These are phyloP conservation scores for Sebastiscus tertius DNA, from an alignment of 2,797 vertebrate species.

Conservation along the genomic window DNA sequence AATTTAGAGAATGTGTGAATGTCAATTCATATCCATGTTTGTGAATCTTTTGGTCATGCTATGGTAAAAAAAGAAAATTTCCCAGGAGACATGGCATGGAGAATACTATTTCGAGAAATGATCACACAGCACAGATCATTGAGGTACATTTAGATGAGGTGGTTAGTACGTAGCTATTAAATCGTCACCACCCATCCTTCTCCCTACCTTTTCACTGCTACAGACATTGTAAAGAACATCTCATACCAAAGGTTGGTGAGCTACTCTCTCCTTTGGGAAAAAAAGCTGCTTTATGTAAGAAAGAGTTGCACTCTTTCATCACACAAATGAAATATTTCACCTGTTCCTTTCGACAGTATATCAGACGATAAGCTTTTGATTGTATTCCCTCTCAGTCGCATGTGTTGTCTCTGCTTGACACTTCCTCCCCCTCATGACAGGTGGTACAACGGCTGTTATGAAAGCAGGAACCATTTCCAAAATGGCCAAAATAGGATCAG, in stretches of 20 bases:
- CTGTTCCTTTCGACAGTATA: slow-evolving; percentile 20
- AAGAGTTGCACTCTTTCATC: not conserved
- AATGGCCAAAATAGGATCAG: slow-evolving; percentile 39
- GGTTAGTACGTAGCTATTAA: not conserved
- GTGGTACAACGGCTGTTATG: slow-evolving; percentile 72
- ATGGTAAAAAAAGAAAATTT: not conserved
- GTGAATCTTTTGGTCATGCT: not conserved
- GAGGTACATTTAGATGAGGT: not conserved
- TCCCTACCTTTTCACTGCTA: not conserved
- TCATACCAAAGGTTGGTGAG: not conserved
- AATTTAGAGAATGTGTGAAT: not conserved
- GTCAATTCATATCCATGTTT: slow-evolving; percentile 11
- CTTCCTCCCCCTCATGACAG: slow-evolving; percentile 72
- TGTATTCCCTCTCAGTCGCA: slow-evolving; percentile 62
- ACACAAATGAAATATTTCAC: slow-evolving; percentile 14
- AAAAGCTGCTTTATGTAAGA: not conserved
- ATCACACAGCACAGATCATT: not conserved
- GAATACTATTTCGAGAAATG: not conserved
- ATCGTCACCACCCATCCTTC: not conserved
- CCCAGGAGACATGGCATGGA: not conserved
- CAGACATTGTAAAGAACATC: not conserved
- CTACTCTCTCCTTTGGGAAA: not conserved
- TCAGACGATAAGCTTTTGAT: slow-evolving; percentile 40
- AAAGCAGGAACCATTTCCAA: slow-evolving; percentile 65
- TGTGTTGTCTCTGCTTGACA: slow-evolving; percentile 80